Evolutionary conservation across 2,113 vertebrate species (phyloP).

Genomic region (Acrocephalus kingi): DNA sequence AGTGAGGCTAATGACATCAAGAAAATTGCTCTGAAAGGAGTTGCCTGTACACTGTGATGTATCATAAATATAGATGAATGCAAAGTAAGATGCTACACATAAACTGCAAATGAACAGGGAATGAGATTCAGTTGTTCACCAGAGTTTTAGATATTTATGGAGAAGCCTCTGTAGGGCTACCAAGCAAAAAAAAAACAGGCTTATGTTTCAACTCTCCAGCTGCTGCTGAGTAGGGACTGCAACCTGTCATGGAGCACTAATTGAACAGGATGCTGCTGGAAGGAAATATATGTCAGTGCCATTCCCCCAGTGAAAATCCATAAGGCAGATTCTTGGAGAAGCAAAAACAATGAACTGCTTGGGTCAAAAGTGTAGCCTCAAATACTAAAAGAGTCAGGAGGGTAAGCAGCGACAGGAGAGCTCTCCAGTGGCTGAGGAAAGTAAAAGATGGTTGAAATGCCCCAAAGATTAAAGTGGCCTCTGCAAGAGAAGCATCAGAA

Average conservation of each 20-base stretch:
- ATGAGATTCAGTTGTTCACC: conserved; percentile 70
- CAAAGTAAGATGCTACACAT: conserved; percentile 69
- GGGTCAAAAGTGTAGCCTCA: conserved; percentile 1
- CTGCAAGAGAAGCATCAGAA: background rate
- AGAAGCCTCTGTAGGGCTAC: conserved; percentile 68
- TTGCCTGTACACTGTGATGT: conserved; percentile 52
- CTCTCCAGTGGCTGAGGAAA: background rate
- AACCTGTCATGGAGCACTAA: conserved; percentile 57
- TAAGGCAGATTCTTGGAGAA: background rate
- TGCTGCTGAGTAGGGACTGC: conserved; percentile 34
- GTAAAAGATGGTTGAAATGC: conserved; percentile 1
- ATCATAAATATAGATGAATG: conserved; percentile 78
- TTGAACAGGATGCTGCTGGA: conserved; percentile 64
- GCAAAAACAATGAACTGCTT: background rate
- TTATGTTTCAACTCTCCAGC: conserved; percentile 61
- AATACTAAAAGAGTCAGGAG: background rate
- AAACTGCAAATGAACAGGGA: conserved; percentile 74
- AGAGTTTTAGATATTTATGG: conserved; percentile 63
- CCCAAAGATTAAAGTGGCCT: background rate
- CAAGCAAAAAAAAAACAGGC: conserved; percentile 67
- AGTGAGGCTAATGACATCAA: conserved; percentile 63
- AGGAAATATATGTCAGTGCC: conserved; percentile 44
- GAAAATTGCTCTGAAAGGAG: conserved; percentile 73
- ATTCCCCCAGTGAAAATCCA: background rate
- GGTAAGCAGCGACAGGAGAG: background rate